Evolutionary conservation across 2,888 invertebrate genomes (phyloP).

Genomic region (Molorchus minor): DNA sequence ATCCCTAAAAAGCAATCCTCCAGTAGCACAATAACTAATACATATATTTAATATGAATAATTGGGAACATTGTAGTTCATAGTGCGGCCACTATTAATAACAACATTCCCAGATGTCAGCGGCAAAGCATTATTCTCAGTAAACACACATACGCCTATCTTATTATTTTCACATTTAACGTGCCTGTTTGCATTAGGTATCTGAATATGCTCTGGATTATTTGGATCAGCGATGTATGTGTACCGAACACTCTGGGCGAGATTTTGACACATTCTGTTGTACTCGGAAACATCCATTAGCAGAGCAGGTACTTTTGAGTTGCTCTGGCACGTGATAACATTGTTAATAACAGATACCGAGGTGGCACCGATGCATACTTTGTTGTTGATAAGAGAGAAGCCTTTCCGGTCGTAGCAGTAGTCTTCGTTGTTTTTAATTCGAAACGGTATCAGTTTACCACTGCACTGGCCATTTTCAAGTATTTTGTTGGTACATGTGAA

Average conservation of each 20-base stretch:
- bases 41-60: too few species aligned
- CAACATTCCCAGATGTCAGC: background rate
- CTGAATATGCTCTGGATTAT: slow-evolving; percentile 28
- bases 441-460: slow-evolving; percentile 29
- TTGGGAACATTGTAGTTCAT: too few species aligned
- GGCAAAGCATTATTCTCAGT: background rate
- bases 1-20: too few species aligned
- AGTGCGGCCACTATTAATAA: background rate
- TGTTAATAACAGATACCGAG: slow-evolving; percentile 22
- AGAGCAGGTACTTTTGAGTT: slow-evolving; percentile 10
- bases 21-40: too few species aligned
- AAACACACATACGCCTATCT: slow-evolving; percentile 29
- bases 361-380: slow-evolving; percentile 29
- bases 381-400: slow-evolving; percentile 31
- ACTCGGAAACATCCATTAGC: slow-evolving; percentile 29
- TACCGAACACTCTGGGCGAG: slow-evolving; percentile 25
- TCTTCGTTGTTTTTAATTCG: slow-evolving; percentile 28
- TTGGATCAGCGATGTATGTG: slow-evolving; percentile 35
- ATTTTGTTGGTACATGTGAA: slow-evolving; percentile 29
- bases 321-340: slow-evolving; percentile 26
- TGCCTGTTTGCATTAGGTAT: slow-evolving; percentile 39
- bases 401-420: slow-evolving; percentile 31
- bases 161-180: slow-evolving; percentile 36
- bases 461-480: slow-evolving; percentile 31
- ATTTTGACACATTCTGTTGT: slow-evolving; percentile 31